These are phyloP conservation scores for Riparia riparia DNA, from an alignment of 2,113 vertebrate genomes.

Conservation along the genomic window DNA sequence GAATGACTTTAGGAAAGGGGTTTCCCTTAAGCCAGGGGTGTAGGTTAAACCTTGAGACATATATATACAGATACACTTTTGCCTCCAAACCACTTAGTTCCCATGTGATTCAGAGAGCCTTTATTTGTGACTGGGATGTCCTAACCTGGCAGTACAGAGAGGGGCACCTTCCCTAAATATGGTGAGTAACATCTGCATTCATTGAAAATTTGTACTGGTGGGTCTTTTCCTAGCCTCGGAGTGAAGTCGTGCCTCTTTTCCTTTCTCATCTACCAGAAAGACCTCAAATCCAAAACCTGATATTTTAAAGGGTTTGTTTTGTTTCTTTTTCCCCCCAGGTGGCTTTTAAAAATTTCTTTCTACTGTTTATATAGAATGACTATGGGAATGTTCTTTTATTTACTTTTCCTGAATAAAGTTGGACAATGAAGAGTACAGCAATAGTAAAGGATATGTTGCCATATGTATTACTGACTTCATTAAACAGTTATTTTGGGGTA, in stretches of 20 bases:
- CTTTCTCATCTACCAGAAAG: neutral
- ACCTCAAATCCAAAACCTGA: neutral
- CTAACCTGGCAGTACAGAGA: neutral
- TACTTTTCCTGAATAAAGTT: neutral
- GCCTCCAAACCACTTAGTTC: slow-evolving; percentile 66
- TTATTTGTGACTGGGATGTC: neutral
- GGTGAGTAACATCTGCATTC: slow-evolving; percentile 66
- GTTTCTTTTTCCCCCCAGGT: neutral
- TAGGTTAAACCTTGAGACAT: slow-evolving; percentile 64
- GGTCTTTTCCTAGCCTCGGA: neutral
- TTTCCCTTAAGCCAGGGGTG: slow-evolving; percentile 74
- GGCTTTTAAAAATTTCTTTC: neutral
- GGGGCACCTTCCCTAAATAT: neutral
- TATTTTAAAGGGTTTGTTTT: neutral
- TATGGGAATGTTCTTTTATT: neutral
- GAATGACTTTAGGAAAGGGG: slow-evolving; percentile 70
- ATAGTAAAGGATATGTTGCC: neutral
- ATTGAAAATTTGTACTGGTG: neutral
- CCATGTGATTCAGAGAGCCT: slow-evolving; percentile 70
- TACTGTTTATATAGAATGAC: neutral
- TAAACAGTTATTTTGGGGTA: neutral
- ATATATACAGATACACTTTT: neutral
- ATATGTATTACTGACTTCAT: neutral
- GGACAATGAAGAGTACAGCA: neutral
- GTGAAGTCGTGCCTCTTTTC: neutral